Base-by-base conservation (phyloP, 2,113 vertebrate genomes). In the Carassius auratus region DNA sequence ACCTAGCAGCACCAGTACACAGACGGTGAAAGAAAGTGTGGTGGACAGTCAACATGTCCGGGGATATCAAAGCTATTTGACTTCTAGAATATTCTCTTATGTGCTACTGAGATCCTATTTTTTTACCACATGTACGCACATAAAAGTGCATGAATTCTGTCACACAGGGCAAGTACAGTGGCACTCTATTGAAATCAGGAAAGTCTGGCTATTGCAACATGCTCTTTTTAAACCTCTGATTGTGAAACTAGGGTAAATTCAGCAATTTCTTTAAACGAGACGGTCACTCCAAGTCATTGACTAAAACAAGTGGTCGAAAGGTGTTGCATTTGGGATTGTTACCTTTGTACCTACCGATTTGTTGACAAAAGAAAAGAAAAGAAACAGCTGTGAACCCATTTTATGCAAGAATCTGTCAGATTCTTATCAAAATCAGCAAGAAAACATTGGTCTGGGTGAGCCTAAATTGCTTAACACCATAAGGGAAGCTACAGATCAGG, bases 181-280 rank as follows among this genome's bases (percentile, higher is more conserved):
- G 23, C 36, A 45, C n/a, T 36, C 66, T 75, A 77, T 57, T 83
- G 78, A 81, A 89, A 89, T 69, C 30, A 66, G 38, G 68, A 89
- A 62, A 90, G 79, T 86, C 33, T 76, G 80, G 86, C 77, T 88
- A 81, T 85, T 80, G 83, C 83, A 75, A 87, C 74, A 66, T 61
- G 21, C 38, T 81, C 30, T 76, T 42, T 77, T 69, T 17, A 69
- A 80, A 75, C 36, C 83, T 87, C 64, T 69, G 33, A 74, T 88
- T 92, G 88, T 76, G 73, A 91, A 89, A 91, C 33, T 30, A 52
- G 82, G 85, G 81, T 26, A 82, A 89, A 85, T 26, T 81, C 74
- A 38, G 50, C 81, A 36, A 23, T 82, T 86, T 30, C 52, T 21
- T 75, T 61, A 79, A 69, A 15, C 8, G 33, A 38, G 64, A 50